Base-by-base conservation (phyloP, 2,888 invertebrate genomes). In the Aporophyla lueneburgensis region DNA sequence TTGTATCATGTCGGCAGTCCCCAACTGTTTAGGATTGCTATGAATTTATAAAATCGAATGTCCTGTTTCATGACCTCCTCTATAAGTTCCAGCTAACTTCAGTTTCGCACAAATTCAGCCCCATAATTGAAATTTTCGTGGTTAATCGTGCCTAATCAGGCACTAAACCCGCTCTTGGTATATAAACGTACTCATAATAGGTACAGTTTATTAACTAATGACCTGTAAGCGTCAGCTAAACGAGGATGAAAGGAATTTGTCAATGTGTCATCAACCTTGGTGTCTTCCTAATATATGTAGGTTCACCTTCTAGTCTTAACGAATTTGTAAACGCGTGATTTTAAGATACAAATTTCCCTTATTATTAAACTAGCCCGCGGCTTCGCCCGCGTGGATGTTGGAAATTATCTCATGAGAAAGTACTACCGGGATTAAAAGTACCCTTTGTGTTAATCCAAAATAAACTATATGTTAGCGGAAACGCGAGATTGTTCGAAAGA, bases 201-300 rank as follows among this genome's bases (percentile, higher is more conserved):
- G 54, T 19, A 43, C 43, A 19, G 43, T 19, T 24, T 49, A 73
- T 73, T 63, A 33, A 33, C 43, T 49, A 73, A 24, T 77, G 77
- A 80, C 62, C 80, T 51, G 74, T 63, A 63, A 77, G 14, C 40
- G n/a, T 12, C 21, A 33, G 73, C 14, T 80, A 27, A 56, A 33
- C 10, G 33, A 63, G 43, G 43, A 43, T 80, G 24, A 73, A 63
- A 51, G 51, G 62, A 56, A 19, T 51, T 72, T 24, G 10, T 43
- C 62, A 24, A 43, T 33, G 54, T 73, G 49, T 54, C 40, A 63
- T 43, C 54, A 33, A 80, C 73, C 73, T 62, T 43, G 19, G 27
- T n/a, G 56, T 74, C 46, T 16, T 62, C 16, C 14, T n/a, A 72
- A 79, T 67, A 27, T 40, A 71, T 24, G 5, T n/a, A 5, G 46